These are phyloP conservation scores for Lacerta agilis DNA, from an alignment of 2,797 vertebrate genomes.

Conservation along the genomic window DNA sequence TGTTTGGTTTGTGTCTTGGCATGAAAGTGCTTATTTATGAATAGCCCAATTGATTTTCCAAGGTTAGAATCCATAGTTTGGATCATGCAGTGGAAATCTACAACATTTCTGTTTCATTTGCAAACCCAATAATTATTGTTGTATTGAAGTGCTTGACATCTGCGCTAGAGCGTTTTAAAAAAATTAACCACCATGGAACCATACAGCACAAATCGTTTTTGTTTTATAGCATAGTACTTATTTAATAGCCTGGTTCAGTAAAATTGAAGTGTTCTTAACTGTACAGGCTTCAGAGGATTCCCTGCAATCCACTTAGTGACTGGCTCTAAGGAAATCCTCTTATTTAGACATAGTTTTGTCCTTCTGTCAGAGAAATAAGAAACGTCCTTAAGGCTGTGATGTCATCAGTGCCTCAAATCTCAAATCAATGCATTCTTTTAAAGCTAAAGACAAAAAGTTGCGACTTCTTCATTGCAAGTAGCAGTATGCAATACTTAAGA, in stretches of 20 bases:
- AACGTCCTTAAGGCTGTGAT: constrained; percentile 44
- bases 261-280: constrained; percentile 51
- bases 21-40: constrained; percentile 30
- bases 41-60: not conserved
- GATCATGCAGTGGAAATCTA: rapidly evolving
- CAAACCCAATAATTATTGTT: not conserved
- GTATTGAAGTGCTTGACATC: constrained; percentile 50
- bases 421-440: not conserved
- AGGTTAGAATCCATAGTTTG: not conserved
- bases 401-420: constrained; percentile 42
- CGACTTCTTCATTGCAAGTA: constrained; percentile 57
- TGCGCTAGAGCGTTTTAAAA: constrained; percentile 33
- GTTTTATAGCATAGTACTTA: not conserved
- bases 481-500: constrained; percentile 67
- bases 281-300: constrained; percentile 65
- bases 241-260: constrained; percentile 45
- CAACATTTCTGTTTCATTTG: constrained; percentile 29
- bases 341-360: constrained; percentile 69
- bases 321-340: constrained; percentile 73
- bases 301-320: constrained; percentile 66
- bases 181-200: not conserved
- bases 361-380: constrained; percentile 62
- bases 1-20: constrained; percentile 33
- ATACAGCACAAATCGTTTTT: not conserved
- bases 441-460: constrained; percentile 3